These are phyloP conservation scores for Tauraco hartlaubi DNA, from an alignment of 2,797 vertebrate genomes.

Conservation along the genomic window DNA sequence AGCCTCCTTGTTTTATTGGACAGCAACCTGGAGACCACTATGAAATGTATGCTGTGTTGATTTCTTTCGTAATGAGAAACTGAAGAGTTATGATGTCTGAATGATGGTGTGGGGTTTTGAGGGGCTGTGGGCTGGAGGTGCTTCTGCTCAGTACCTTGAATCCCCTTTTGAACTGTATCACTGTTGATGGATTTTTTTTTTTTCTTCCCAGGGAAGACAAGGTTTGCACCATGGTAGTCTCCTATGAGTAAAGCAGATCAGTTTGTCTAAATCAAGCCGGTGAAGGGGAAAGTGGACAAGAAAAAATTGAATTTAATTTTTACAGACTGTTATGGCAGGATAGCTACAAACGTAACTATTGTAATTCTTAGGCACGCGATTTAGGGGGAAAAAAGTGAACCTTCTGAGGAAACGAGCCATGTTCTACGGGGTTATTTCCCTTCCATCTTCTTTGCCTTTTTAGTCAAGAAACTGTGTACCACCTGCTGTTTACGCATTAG, in stretches of 20 bases:
- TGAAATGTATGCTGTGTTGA: neutral
- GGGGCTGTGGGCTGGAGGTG: neutral
- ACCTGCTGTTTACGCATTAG: neutral
- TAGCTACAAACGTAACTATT: neutral
- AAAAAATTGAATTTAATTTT: neutral
- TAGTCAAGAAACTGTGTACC: neutral
- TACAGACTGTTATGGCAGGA: neutral
- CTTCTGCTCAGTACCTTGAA: neutral
- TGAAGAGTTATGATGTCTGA: neutral
- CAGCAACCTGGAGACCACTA: neutral
- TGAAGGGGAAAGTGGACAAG: neutral
- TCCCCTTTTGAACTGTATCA: neutral
- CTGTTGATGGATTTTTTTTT: neutral
- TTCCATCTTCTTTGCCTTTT: neutral
- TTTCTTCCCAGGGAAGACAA: neutral
- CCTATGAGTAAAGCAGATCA: neutral
- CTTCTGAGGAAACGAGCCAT: neutral
- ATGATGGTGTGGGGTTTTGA: neutral
- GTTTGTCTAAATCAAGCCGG: neutral
- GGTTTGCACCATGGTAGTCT: neutral
- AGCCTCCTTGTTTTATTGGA: neutral
- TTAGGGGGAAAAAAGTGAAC: neutral
- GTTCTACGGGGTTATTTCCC: rapidly evolving
- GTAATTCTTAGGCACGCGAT: neutral
- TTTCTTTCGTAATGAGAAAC: neutral